Evolutionary conservation across 1,140 invertebrate species (phyloP).

Genomic region (Drosophila azteca): DNA sequence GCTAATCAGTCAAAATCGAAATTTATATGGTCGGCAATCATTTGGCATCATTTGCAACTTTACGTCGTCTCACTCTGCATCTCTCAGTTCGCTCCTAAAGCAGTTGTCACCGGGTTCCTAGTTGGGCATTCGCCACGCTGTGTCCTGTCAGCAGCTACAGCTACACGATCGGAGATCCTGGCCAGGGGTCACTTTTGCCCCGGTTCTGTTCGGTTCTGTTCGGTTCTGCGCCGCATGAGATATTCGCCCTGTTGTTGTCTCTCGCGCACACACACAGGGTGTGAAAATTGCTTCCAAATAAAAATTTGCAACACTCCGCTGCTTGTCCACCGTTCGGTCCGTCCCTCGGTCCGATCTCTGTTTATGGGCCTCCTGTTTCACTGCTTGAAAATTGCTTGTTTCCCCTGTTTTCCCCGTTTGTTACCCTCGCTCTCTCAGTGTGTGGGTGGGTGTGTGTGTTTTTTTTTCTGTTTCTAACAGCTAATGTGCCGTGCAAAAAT

Average conservation of each 20-base stretch:
- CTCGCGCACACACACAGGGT: slow-evolving; percentile 49
- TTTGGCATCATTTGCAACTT: slow-evolving; percentile 79
- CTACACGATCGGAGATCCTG: slow-evolving; percentile 29
- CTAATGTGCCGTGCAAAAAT: slow-evolving; percentile 74
- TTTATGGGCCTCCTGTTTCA: slow-evolving; percentile 48
- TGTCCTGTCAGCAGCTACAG: slow-evolving; percentile 61
- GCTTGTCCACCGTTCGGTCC: too few relatives aligned
- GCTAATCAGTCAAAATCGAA: slow-evolving; percentile 72
- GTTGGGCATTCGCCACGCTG: slow-evolving; percentile 65
- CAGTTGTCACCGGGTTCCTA: slow-evolving; percentile 68
- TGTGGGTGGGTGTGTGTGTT: too few relatives aligned
- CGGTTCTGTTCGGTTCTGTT: too few relatives aligned
- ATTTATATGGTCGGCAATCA: slow-evolving; percentile 81
- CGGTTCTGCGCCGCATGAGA: slow-evolving; percentile 35
- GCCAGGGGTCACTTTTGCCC: slow-evolving; percentile 33
- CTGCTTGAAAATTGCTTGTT: slow-evolving; percentile 1
- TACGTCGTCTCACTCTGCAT: slow-evolving; percentile 15
- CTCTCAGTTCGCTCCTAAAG: slow-evolving; percentile 27
- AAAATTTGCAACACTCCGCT: slow-evolving; percentile 76
- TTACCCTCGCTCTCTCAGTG: slow-evolving; percentile 29
- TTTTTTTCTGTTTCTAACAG: slow-evolving; percentile 43
- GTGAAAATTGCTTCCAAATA: slow-evolving; percentile 83
- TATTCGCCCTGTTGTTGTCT: slow-evolving; percentile 37
- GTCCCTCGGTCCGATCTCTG: not conserved
- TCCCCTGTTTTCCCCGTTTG: slow-evolving; percentile 23